phyloP scores from a whole-genome alignment of 1,140 invertebrate species.

The Drosophila seguyi region DNA sequence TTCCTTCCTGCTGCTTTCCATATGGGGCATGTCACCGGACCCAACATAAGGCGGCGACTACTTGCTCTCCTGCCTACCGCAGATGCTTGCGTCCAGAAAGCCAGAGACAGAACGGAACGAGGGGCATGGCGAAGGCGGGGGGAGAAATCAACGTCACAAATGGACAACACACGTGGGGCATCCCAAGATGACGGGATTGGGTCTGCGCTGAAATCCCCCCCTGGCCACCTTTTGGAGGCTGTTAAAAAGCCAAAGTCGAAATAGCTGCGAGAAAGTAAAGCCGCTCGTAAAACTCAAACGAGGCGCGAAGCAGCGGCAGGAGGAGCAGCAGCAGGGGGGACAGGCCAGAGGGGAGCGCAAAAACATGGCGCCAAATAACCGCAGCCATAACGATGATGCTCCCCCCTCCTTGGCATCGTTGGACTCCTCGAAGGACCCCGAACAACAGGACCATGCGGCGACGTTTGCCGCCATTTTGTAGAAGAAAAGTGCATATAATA shows the following conservation, averaged over 20 bases:
- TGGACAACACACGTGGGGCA: slow-evolving; percentile 76
- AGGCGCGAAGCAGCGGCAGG: slow-evolving; percentile 52
- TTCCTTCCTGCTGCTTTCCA: slow-evolving; percentile 51
- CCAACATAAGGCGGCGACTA: slow-evolving; percentile 12
- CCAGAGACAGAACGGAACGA: slow-evolving; percentile 6
- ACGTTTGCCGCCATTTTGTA: slow-evolving; percentile 83
- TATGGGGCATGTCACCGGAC: slow-evolving; percentile 71
- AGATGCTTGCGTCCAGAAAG: slow-evolving; percentile 35
- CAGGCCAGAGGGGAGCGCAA: slow-evolving; percentile 31
- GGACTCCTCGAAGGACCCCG: slow-evolving; percentile 24
- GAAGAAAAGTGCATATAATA: slow-evolving; percentile 84
- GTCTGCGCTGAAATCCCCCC: slow-evolving; percentile 6
- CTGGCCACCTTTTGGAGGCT: slow-evolving; percentile 43
- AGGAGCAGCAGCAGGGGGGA: background rate
- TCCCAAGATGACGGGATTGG: slow-evolving; percentile 23
- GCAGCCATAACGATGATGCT: slow-evolving; percentile 73
- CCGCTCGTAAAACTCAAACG: slow-evolving; percentile 83
- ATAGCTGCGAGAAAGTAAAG: slow-evolving; percentile 83
- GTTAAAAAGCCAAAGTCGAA: slow-evolving; percentile 81
- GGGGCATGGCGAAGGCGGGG: background rate
- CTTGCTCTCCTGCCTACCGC: slow-evolving; percentile 58
- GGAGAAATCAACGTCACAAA: slow-evolving; percentile 67
- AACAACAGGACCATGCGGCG: slow-evolving; percentile 55
- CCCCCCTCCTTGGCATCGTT: slow-evolving; percentile 2
- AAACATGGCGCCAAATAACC: slow-evolving; percentile 84